phyloP scores from a whole-genome alignment of 2,888 invertebrate genomes.

The Leucozona laternaria region DNA sequence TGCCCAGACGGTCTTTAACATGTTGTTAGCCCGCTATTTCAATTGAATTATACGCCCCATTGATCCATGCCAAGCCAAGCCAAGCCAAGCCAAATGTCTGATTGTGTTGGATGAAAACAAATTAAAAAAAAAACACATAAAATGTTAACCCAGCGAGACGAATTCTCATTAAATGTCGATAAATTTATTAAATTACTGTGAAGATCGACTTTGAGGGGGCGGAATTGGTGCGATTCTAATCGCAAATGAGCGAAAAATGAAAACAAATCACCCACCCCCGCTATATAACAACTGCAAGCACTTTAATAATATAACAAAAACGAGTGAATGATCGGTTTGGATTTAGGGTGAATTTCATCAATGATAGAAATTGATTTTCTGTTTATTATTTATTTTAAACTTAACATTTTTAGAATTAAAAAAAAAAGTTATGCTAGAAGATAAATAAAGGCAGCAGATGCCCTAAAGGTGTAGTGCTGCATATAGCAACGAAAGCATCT shows the following conservation, averaged over 20 bases:
- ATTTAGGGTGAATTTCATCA: conserved; percentile 1
- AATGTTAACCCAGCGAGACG: conserved; percentile 46
- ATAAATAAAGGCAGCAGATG: too few species aligned
- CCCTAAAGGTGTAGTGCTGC: too few species aligned
- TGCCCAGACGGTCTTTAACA: conserved; percentile 45
- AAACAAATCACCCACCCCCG: conserved; percentile 49
- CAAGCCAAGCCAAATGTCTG: background rate
- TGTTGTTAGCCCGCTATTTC: conserved; percentile 22
- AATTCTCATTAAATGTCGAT: conserved; percentile 69
- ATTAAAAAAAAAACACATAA: conserved; percentile 5
- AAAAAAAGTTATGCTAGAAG: too few species aligned
- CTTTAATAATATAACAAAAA: conserved; percentile 23
- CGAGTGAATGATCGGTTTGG: conserved; percentile 37
- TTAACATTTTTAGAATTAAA: too few species aligned
- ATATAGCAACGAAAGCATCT: too few species aligned
- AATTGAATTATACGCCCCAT: conserved; percentile 45
- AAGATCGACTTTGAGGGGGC: conserved; percentile 55
- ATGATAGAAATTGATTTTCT: too few species aligned
- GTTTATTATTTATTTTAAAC: too few species aligned
- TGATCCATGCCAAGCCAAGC: background rate
- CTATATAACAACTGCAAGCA: conserved; percentile 10
- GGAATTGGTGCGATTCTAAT: conserved; percentile 54
- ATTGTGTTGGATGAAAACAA: conserved; percentile 26
- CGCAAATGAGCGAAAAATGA: conserved; percentile 19
- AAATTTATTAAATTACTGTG: conserved; percentile 69